Percentiles rank a stretch among this genome's conserved stretches.
These are phyloP conservation scores for Cherax destructor DNA, from an alignment of 1,140 invertebrate species.

Conservation along the genomic window DNA sequence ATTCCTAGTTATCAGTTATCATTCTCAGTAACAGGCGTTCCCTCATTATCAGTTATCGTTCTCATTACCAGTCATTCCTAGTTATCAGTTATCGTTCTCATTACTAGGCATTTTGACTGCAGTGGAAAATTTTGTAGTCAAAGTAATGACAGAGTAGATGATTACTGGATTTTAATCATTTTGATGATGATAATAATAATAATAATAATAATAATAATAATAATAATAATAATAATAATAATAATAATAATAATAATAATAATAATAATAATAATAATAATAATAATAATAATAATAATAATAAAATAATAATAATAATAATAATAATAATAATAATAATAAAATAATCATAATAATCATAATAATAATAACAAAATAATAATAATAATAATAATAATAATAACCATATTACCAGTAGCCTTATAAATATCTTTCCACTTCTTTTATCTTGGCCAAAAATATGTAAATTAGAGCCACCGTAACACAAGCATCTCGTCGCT, in stretches of 20 bases:
- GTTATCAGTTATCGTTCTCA: too few species aligned
- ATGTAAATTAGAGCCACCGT: not conserved
- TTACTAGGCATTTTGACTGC: too few species aligned
- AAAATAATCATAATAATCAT: too few species aligned
- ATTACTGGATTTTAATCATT: not conserved
- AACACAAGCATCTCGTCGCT: not conserved
- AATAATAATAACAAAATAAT: too few species aligned
- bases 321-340: not conserved
- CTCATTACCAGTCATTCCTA: too few species aligned
- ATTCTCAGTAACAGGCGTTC: too few species aligned
- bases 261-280: constrained; percentile 17
- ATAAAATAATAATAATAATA: not conserved
- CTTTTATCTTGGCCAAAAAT: not conserved
- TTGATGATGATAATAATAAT: constrained; percentile 4
- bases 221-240: constrained; percentile 17
- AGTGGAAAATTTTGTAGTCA: too few species aligned
- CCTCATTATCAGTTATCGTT: too few species aligned
- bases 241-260: constrained; percentile 5
- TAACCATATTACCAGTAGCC: too few species aligned
- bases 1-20: too few species aligned
- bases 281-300: constrained; percentile 8
- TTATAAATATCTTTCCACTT: not conserved
- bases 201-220: constrained; percentile 14
- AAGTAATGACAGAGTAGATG: too few species aligned
- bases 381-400: too few species aligned